Conservation (phyloP, 2,888 invertebrate genomes). For the Polydesmus complanatus region DNA sequence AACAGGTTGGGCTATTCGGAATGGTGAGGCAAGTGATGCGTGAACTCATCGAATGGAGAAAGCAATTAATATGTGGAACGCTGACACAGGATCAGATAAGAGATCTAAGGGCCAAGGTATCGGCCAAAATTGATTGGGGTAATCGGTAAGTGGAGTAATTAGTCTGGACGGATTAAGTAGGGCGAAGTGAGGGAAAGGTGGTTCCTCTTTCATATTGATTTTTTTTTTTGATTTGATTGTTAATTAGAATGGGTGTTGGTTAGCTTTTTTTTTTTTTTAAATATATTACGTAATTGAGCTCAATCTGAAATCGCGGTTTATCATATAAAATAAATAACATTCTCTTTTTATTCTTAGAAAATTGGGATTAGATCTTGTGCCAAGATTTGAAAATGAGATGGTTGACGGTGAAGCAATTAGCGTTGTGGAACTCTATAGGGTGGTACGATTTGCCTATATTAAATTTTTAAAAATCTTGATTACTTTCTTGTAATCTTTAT, state of each 20-base stretch:
- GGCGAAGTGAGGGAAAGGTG: too few species aligned
- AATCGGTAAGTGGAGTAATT: conserved; percentile 56
- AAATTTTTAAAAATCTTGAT: conserved; percentile 20
- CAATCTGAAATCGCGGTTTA: too few species aligned
- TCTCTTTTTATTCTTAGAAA: conserved; percentile 47
- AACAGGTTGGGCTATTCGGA: conserved; percentile 69
- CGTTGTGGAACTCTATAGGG: conserved; percentile 72
- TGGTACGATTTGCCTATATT: conserved; percentile 44
- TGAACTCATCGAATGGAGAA: conserved; percentile 69
- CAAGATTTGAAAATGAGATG: conserved; percentile 73
- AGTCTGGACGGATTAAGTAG: too few species aligned
- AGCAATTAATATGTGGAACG: conserved; percentile 72
- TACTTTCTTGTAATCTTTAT: conserved; percentile 15
- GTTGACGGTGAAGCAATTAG: conserved; percentile 82
- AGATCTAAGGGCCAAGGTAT: conserved; percentile 70
- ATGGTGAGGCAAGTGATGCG: conserved; percentile 78
- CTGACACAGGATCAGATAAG: conserved; percentile 81
- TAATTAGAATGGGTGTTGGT: too few species aligned
- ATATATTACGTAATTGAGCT: too few species aligned
- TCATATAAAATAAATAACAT: too few species aligned
- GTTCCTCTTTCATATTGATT: background rate
- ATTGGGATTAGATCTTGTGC: conserved; percentile 80
- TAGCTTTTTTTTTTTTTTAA: too few species aligned
- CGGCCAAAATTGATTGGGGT: conserved; percentile 89
- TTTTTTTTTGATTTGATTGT: too few species aligned